A percentile compares a stretch with the other conserved stretches of the same genome.
Conservation (phyloP, 2,113 vertebrate species). For the Hyperoodon ampullatus region DNA sequence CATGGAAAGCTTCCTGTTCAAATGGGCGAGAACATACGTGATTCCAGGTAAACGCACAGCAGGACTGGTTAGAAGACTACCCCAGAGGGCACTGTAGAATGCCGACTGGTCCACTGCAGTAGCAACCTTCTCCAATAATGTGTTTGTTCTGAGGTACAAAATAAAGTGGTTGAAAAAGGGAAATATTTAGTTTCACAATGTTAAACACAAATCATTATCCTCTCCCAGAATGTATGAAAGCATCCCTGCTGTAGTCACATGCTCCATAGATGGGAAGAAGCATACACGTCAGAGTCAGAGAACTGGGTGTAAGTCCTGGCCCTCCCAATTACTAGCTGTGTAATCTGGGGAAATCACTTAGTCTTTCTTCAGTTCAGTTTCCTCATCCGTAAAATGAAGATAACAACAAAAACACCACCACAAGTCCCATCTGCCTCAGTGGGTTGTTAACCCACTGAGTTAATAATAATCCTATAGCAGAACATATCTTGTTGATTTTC, state of each 20-base stretch:
- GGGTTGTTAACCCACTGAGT: neutral
- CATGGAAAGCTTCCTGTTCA: constrained; percentile 99
- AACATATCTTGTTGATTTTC: constrained; percentile 2
- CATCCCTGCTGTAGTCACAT: neutral
- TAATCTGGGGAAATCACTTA: neutral
- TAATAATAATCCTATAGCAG: neutral
- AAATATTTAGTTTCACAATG: neutral
- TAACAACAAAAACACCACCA: neutral
- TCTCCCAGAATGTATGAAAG: neutral
- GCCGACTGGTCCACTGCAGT: constrained; percentile 96
- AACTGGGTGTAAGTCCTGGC: neutral
- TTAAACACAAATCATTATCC: neutral
- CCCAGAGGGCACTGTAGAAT: constrained; percentile 98
- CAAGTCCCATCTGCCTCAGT: neutral
- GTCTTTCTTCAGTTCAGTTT: neutral
- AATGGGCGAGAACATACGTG: constrained; percentile 95
- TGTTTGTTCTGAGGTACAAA: constrained; percentile 91
- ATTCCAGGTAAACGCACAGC: constrained; percentile 96
- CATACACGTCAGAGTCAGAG: neutral
- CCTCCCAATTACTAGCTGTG: neutral
- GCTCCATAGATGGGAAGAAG: neutral
- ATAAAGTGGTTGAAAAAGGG: neutral
- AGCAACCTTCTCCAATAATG: constrained; percentile 96
- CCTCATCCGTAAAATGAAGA: constrained; percentile 4
- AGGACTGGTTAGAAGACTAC: constrained; percentile 98